Percentiles rank a stretch among this genome's conserved stretches.
These are phyloP conservation scores for Rhinolophus ferrumequinum DNA, from an alignment of 2,113 vertebrate genomes.

Conservation along the genomic window DNA sequence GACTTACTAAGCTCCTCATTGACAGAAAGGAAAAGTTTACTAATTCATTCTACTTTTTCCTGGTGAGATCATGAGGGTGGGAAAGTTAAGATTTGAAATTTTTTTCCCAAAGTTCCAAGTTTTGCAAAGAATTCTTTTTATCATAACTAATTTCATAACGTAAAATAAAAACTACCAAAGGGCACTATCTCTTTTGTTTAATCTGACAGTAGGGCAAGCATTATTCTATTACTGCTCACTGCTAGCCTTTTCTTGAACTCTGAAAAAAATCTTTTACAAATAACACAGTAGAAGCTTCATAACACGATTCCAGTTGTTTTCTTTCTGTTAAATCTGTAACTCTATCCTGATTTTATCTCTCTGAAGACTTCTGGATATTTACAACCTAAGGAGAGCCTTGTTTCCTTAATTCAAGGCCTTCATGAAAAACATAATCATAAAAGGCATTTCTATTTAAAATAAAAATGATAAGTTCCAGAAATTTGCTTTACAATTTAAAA, in stretches of 20 bases:
- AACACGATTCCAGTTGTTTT: constrained; percentile 73
- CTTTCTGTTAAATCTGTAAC: constrained; percentile 76
- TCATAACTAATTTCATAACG: constrained; percentile 61
- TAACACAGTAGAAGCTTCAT: constrained; percentile 66
- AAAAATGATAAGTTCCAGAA: constrained; percentile 49
- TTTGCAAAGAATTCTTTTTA: constrained; percentile 57
- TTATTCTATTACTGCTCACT: constrained; percentile 47
- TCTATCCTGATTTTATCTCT: constrained; percentile 72
- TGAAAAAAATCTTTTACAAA: constrained; percentile 34
- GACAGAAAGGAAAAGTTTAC: constrained; percentile 76
- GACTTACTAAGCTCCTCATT: constrained; percentile 63
- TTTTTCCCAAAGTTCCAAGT: constrained; percentile 23
- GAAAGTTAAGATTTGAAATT: constrained; percentile 31
- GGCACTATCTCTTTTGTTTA: constrained; percentile 53
- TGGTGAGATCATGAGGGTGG: constrained; percentile 64
- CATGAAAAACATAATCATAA: constrained; percentile 37
- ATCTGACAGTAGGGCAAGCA: background rate
- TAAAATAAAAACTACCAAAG: constrained; percentile 57
- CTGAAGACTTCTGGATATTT: constrained; percentile 75
- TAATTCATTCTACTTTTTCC: constrained; percentile 68
- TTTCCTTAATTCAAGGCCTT: constrained; percentile 65
- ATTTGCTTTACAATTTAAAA: constrained; percentile 36
- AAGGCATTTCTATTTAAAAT: constrained; percentile 55
- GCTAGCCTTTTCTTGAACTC: constrained; percentile 66
- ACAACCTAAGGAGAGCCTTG: constrained; percentile 66